Evolutionary conservation across 2,113 vertebrate genomes (phyloP), one percentile per base, ranked within the genome.

Genomic region (Rhipidura dahli): DNA sequence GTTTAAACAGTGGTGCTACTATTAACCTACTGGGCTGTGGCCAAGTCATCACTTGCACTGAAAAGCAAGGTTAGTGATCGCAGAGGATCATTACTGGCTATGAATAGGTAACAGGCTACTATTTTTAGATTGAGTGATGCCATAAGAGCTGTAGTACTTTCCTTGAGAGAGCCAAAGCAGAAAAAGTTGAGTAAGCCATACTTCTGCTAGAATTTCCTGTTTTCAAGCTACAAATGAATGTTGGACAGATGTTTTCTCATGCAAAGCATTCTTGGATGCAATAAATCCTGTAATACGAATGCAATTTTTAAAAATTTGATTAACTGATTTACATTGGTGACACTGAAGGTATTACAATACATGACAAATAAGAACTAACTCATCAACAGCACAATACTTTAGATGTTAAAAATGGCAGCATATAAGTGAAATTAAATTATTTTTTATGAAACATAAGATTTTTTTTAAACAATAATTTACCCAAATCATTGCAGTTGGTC

Each of bases 221-320:
- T 80, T 94, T 80, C 47, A 84, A 84, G 54, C 40, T 49, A 79
- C 33, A 80, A 88, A 91, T 69, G 40, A 84, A 72, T 83, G 70
- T 59, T 61, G 83, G 66, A 77, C 87, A 94, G 82, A 90, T 87
- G 87, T 89, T 96, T 82, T 94, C 73, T 59, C 50, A 76, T 30
- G 40, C 42, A 70, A 75, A 93, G 24, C 49, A 79, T 79, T 82
- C 68, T 50, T 64, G 53, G 37, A 83, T 71, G 72, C 53, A 79
- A 75, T 61, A 33, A 87, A 91, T 61, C 47, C 35, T 69, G 17
- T 39, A 69, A 91, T 14, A 72, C 7, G 39, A 93, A 82, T 57
- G 59, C 8, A n/a, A 61, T 44, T 56, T 77, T 4, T 0, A 15
- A 84, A 69, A 65, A 30, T 24, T 26, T 71, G 26, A 82, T 47